Base-by-base conservation (phyloP, 37 sponge, comb jelly and placozoan species). In the Aplysina aerophoba region DNA sequence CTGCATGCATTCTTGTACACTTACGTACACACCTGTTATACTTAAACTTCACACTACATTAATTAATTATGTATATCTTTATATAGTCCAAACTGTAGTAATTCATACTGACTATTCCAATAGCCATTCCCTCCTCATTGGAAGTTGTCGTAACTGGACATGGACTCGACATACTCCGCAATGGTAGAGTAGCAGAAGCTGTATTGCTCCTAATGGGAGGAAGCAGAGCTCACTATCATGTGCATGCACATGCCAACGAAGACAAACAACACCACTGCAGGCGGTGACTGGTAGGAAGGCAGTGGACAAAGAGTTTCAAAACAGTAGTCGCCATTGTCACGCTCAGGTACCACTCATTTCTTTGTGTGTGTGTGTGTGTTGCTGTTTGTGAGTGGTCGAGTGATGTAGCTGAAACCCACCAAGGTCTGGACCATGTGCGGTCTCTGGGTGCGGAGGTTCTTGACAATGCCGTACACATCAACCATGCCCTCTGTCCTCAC, bases 401-500 rank as follows among this genome's bases (percentile, higher is more conserved):
- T 16, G 17, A 30, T 16, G 50, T 5, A 19, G 37, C 0, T 19
- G 16, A 20, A 44, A 82, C 91, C 85, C 66, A 95, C 96, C 61
- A 85, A 34, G 24, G 69, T 90, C 50, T 55, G 84, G 34, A 95
- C 93, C 72, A 95, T 87, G 31, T 85, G 83, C 0, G 91, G 87
- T 79, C 89, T 88, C 85, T 95, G 94, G 0, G 69, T 89, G 31
- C 96, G 75, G 39, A 93, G 89, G 22, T 89, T 38, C 53, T 90
- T 95, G 28, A 95, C 59, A 41, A 87, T 88, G 61, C 82, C 77
- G 81, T 88, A 93, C 22, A 90, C 68, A 31, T 95, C 96, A 27
- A 90, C 84, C 77, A 92, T 86, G 1, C 87, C 89, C 66, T 95
- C 96, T 33, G 86, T 91, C 59, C 93, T 92, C 37, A 92, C 84